Conservation (phyloP, 2,797 vertebrate species). For the Parauchenoglanis ngamensis region DNA sequence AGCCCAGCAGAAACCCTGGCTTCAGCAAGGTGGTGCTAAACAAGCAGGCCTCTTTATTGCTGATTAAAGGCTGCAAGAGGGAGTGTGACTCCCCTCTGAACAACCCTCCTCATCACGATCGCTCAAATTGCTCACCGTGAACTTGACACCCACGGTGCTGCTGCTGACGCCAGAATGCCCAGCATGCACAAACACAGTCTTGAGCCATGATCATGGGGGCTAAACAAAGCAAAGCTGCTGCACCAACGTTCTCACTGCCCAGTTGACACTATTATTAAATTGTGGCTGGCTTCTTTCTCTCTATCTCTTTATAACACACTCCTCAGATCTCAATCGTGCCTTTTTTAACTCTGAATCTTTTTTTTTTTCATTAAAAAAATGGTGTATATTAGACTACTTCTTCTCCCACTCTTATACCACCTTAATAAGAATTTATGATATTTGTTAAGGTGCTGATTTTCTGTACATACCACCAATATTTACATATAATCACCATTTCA, state of each 20-base stretch:
- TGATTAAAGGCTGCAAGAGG: slow-evolving; percentile 66
- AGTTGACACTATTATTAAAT: slow-evolving; percentile 15
- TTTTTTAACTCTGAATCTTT: slow-evolving; percentile 3
- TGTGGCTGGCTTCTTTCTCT: slow-evolving; percentile 52
- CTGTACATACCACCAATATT: not conserved
- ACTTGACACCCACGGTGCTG: slow-evolving; percentile 59
- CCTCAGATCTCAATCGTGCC: slow-evolving; percentile 19
- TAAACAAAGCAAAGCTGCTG: slow-evolving; percentile 26
- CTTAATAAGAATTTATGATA: not conserved
- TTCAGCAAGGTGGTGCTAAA: slow-evolving; percentile 23
- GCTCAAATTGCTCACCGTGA: slow-evolving; percentile 70
- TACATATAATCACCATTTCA: not conserved
- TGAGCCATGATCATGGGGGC: slow-evolving; percentile 12
- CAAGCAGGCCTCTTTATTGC: slow-evolving; percentile 57
- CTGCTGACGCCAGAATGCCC: slow-evolving; percentile 63
- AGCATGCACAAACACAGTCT: slow-evolving; percentile 46
- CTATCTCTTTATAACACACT: slow-evolving; percentile 27
- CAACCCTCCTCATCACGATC: slow-evolving; percentile 58
- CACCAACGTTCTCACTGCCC: slow-evolving; percentile 28
- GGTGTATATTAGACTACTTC: not conserved
- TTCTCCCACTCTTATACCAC: slow-evolving; percentile 3
- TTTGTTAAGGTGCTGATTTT: not conserved
- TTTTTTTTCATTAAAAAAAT: slow-evolving; percentile 14
- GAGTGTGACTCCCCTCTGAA: slow-evolving; percentile 64
- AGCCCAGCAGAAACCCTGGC: not conserved